Evolutionary conservation across 1,140 invertebrate species (phyloP).

Genomic region (Zelostemma sp.): DNA sequence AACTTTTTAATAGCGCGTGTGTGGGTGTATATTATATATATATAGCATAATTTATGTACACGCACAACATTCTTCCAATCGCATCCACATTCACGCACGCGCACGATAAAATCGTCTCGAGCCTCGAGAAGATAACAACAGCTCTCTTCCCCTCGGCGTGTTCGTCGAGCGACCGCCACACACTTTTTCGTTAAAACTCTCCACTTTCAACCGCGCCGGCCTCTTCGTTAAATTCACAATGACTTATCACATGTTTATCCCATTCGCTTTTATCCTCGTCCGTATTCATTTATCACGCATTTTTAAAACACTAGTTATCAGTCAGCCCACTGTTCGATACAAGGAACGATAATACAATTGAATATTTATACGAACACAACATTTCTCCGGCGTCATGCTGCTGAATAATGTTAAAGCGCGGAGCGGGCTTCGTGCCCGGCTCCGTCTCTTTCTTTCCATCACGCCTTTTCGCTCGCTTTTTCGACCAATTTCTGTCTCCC

Average conservation of each 20-base stretch:
- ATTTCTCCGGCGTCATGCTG: conserved; percentile 57
- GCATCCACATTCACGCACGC: conserved; percentile 56
- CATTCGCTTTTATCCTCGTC: conserved; percentile 36
- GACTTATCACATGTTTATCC: conserved; percentile 69
- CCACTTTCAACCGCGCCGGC: conserved; percentile 12
- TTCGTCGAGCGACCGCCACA: conserved; percentile 28
- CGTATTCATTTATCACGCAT: conserved; percentile 30
- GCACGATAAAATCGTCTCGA: conserved; percentile 36
- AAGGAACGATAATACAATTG: conserved; percentile 71
- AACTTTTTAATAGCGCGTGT: conserved; percentile 56
- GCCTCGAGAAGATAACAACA: conserved; percentile 50
- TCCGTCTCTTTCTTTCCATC: conserved; percentile 20
- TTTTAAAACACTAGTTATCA: conserved; percentile 66
- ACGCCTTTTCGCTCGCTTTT: too few species aligned
- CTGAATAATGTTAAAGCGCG: conserved; percentile 58
- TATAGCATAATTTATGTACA: conserved; percentile 66
- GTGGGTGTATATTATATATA: conserved; percentile 48
- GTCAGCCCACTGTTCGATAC: conserved; percentile 68
- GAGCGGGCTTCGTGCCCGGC: conserved; percentile 26
- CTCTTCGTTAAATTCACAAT: conserved; percentile 59
- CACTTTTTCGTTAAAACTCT: conserved; percentile 28
- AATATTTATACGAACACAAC: conserved; percentile 68
- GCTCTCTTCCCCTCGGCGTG: conserved; percentile 38
- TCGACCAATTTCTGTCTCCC: background rate
- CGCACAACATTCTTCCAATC: conserved; percentile 58